Percentiles rank a stretch among this genome's conserved stretches.
phyloP scores from a whole-genome alignment of 2,113 vertebrate species.

The Centropristis striata region DNA sequence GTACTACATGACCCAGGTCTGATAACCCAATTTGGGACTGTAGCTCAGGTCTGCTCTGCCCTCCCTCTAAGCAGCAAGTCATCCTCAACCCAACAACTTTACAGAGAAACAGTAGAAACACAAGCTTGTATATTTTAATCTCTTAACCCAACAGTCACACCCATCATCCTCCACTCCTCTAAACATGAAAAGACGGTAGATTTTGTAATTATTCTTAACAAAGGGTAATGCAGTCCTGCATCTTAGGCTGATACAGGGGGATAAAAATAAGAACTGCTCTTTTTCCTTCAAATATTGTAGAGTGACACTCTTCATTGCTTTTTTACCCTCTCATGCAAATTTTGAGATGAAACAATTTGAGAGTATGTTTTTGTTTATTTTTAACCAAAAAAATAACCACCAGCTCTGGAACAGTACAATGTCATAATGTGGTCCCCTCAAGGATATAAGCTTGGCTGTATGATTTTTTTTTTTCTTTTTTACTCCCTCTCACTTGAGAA shows the following conservation, averaged over 20 bases:
- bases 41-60: slow-evolving; percentile 76
- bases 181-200: slow-evolving; percentile 22
- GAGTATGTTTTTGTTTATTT: slow-evolving; percentile 46
- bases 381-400: slow-evolving; percentile 31
- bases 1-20: slow-evolving; percentile 50
- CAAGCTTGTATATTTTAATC: slow-evolving; percentile 44
- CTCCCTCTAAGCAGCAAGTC: slow-evolving; percentile 82
- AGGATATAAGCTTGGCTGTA: slow-evolving; percentile 36
- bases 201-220: slow-evolving; percentile 5
- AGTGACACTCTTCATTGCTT: slow-evolving; percentile 10
- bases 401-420: slow-evolving; percentile 62
- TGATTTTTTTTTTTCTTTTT: neutral
- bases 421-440: slow-evolving; percentile 62
- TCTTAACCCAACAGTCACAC: slow-evolving; percentile 18
- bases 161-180: slow-evolving; percentile 6
- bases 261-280: slow-evolving; percentile 29
- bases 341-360: slow-evolving; percentile 69
- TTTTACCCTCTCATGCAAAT: slow-evolving; percentile 80
- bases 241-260: neutral
- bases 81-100: slow-evolving; percentile 74
- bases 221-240: slow-evolving; percentile 19
- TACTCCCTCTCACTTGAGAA: neutral
- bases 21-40: slow-evolving; percentile 50
- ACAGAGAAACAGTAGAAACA: slow-evolving; percentile 67
- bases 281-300: slow-evolving; percentile 30